Base-by-base conservation (phyloP, 2,888 invertebrate genomes). In the Arctia plantaginis region DNA sequence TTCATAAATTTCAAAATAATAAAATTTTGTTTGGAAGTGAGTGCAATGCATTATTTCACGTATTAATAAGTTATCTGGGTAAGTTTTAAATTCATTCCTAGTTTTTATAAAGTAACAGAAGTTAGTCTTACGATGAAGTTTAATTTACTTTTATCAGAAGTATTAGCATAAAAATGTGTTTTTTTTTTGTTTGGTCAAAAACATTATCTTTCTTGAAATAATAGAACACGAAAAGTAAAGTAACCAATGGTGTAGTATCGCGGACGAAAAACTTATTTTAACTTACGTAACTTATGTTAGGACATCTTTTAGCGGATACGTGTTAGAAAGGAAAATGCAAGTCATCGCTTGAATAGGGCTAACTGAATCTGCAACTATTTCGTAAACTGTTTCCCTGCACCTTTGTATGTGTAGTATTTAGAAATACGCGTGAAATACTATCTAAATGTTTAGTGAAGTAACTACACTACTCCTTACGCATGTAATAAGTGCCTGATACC, bases 261-360 rank as follows among this genome's bases (percentile, higher is more conserved):
- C 8, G 69, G 69, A 44, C 35, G 62, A 62, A 30, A 18, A 27
- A 62, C 39, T 66, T 39, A 66, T 72, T 75, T 75, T 67, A 41
- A 71, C 44, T 55, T 33, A 69, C 39, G 27, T 47, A 77, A 74
- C 51, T 55, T 55, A 67, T 72, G 75, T 81, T 75, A 79, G 85
- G 90, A 89, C 88, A 90, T 84, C 86, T 87, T 83, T 94, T 93
- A 91, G 86, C 91, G 83, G 69, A 81, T 77, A 76, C 76, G 79
- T 86, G 93, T 83, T 91, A 86, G 86, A 87, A 86, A 87, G 73
- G 79, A 86, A 85, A 82, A 82, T 81, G 86, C 88, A 82, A 86
- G 87, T 86, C 84, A 87, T 79, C 78, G 73, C 79, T 76, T 79
- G 78, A 74, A 78, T 75, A 74, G 76, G 78, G 80, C 80, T 70